Base-by-base conservation (phyloP, 1,140 invertebrate genomes). In the Dryas iulia region DNA sequence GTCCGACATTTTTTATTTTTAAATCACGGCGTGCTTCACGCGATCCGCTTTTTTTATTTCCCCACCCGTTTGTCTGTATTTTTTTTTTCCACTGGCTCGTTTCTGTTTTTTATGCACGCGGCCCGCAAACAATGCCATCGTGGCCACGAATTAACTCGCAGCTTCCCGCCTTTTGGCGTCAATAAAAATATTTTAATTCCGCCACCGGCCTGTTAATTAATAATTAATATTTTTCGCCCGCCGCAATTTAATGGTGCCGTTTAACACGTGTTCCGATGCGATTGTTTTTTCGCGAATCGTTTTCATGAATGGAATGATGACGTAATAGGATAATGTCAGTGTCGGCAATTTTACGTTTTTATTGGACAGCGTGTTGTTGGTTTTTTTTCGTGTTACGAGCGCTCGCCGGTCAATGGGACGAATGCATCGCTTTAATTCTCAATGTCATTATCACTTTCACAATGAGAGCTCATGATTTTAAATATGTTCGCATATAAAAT, bases 121-220 rank as follows among this genome's bases (percentile, higher is more conserved):
- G 72, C 83, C 86, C 87, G 80, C 86, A 91, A 91, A 91, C 89
- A 91, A 91, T 89, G 82, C 84, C 83, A 87, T 83, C 83, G 86
- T 78, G 84, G 79, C 86, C 86, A 81, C 72, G 83, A 90, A 91
- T 91, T 88, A 90, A 91, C 89, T 90, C 80, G 74, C 80, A 79
- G 83, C 86, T 87, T 90, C 88, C 86, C 84, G 83, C 87, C 83
- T 86, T 91, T 89, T 82, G 77, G 73, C 84, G 79, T 82, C 85
- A 84, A 89, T 90, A 89, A 90, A 91, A 90, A 91, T 91, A 91
- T 89, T 91, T 90, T 89, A 91, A 91, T 91, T 85, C n/a, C 85
- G 69, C 73, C 76, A 78, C 74, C 75, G 71, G 78, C 77, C 77
- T 84, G 86, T 86, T 88, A 90, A 90, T 91, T 91, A 91, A 86